Percentiles rank a stretch among this genome's conserved stretches.
These are phyloP conservation scores for Solea solea DNA, from an alignment of 2,113 vertebrate species.

Conservation along the genomic window DNA sequence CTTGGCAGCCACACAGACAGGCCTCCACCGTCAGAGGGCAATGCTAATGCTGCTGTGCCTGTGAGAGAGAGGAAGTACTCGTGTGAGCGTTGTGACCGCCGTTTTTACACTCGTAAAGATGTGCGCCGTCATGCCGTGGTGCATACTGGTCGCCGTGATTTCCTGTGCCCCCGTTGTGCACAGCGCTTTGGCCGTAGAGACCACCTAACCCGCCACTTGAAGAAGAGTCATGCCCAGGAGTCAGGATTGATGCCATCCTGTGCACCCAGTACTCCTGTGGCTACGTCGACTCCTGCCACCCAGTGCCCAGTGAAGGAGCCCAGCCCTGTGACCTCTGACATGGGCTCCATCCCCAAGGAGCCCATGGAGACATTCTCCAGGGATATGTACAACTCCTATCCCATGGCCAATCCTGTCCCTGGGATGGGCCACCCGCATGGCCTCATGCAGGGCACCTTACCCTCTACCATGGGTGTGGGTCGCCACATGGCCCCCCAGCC, in stretches of 20 bases:
- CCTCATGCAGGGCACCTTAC: slow-evolving; percentile 87
- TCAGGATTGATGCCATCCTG: slow-evolving; percentile 85
- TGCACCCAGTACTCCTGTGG: slow-evolving; percentile 76
- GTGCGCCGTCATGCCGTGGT: slow-evolving; percentile 95
- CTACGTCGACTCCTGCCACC: slow-evolving; percentile 80
- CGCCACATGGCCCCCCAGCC: slow-evolving; percentile 80
- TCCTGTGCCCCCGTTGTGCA: slow-evolving; percentile 94
- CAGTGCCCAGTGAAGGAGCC: slow-evolving; percentile 87
- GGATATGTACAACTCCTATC: slow-evolving; percentile 87
- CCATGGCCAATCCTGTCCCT: slow-evolving; percentile 84
- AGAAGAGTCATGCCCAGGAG: slow-evolving; percentile 97
- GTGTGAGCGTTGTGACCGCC: slow-evolving; percentile 93
- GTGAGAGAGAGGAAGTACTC: slow-evolving; percentile 94
- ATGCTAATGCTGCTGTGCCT: slow-evolving; percentile 63
- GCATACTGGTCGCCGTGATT: slow-evolving; percentile 95
- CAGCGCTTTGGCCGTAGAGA: slow-evolving; percentile 95
- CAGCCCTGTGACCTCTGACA: slow-evolving; percentile 83
- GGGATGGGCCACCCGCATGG: slow-evolving; percentile 85
- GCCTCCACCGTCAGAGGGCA: slow-evolving; percentile 80
- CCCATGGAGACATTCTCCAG: slow-evolving; percentile 78
- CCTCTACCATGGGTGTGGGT: slow-evolving; percentile 79
- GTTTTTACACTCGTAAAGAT: slow-evolving; percentile 96
- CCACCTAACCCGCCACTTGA: slow-evolving; percentile 94
- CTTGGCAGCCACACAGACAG: slow-evolving; percentile 89
- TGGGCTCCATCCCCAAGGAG: slow-evolving; percentile 84